A percentile compares a stretch with the other conserved stretches of the same genome.
phyloP scores from a whole-genome alignment of 2,797 vertebrate species.

The Platalea minor region DNA sequence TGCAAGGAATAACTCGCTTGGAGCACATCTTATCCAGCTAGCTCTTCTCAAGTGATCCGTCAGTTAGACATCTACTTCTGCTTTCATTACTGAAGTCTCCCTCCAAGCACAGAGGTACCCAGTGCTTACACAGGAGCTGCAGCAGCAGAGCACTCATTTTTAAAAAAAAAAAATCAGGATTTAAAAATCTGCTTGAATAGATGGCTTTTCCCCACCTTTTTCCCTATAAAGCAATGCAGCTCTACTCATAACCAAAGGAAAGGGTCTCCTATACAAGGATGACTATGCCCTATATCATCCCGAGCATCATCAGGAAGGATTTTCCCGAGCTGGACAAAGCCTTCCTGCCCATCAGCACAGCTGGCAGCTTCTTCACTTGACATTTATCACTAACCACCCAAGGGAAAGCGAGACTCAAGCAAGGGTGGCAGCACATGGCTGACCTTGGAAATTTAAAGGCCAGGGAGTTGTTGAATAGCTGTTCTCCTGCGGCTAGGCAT shows the following conservation, averaged over 20 bases:
- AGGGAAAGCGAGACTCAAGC: not conserved
- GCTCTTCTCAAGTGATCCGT: not conserved
- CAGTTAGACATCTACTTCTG: not conserved
- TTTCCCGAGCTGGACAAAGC: not conserved
- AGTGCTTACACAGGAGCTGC: not conserved
- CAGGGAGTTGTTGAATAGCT: not conserved
- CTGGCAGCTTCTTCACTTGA: not conserved
- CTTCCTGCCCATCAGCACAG: not conserved
- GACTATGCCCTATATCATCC: too few species aligned
- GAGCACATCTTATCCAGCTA: not conserved
- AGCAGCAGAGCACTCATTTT: not conserved
- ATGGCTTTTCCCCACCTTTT: not conserved
- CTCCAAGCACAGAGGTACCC: not conserved
- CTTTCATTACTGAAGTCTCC: not conserved
- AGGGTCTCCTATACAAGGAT: not conserved
- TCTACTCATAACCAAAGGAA: not conserved
- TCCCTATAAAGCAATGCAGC: not conserved
- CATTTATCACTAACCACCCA: not conserved
- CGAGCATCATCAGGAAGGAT: not conserved
- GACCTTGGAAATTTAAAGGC: not conserved
- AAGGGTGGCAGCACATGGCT: not conserved
- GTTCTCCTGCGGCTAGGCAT: accelerated
- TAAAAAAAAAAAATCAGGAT: not conserved
- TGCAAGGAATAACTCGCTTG: not conserved
- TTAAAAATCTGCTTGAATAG: not conserved